phyloP scores from a whole-genome alignment of 2,888 invertebrate species.

The Zhengitettix transpicula region DNA sequence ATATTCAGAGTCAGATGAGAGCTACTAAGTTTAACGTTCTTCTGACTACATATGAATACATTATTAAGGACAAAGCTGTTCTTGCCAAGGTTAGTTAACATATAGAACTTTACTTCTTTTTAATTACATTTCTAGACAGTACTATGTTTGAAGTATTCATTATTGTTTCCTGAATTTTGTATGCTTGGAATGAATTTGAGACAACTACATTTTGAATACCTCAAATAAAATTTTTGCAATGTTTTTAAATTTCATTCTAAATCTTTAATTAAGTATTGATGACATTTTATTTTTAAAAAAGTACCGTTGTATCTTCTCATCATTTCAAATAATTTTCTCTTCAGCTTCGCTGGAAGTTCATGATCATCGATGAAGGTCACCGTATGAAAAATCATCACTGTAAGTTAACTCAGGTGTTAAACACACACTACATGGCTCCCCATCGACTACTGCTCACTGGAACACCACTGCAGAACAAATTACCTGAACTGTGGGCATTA shows the following conservation, averaged over 20 bases:
- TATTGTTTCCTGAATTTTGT: neutral
- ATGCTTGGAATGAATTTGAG: too few relatives aligned
- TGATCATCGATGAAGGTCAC: slow-evolving; percentile 52
- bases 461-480: slow-evolving; percentile 40
- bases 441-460: slow-evolving; percentile 42
- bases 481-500: slow-evolving; percentile 46
- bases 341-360: slow-evolving; percentile 43
- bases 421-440: slow-evolving; percentile 40
- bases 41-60: slow-evolving; percentile 46
- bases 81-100: slow-evolving; percentile 32
- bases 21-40: slow-evolving; percentile 41
- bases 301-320: too few relatives aligned
- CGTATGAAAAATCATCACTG: slow-evolving; percentile 53
- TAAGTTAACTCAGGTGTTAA: slow-evolving; percentile 41
- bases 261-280: too few relatives aligned
- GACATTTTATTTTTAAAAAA: too few relatives aligned
- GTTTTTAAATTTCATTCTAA: too few relatives aligned
- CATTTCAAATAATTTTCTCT: neutral
- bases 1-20: slow-evolving; percentile 23
- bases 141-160: neutral
- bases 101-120: neutral
- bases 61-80: slow-evolving; percentile 42
- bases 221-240: too few relatives aligned
- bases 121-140: neutral
- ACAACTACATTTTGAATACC: too few relatives aligned